Base-by-base conservation (phyloP, 2,113 vertebrate genomes). In the Symphodus melops region DNA sequence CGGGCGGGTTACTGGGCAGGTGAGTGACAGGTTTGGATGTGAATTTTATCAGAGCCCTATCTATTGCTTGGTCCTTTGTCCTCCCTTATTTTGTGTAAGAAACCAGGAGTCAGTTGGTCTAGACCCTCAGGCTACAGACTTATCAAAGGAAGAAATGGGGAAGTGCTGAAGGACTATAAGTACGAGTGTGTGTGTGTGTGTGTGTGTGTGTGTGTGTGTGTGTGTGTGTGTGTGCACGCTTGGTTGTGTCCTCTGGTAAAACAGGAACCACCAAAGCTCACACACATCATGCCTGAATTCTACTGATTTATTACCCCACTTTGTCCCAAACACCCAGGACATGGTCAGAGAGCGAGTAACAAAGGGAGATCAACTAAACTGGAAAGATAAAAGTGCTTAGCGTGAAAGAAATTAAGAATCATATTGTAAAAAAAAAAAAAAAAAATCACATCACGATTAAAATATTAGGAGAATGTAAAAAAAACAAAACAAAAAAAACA, bases 51-150 rank as follows among this genome's bases (percentile, higher is more conserved):
- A 80, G 21, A 57, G 28, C 25, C 20, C 14, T 46, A 79, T 68
- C 64, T 77, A 41, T 53, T 61, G 48, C 52, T 58, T 12, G 49
- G 54, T 61, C 49, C 56, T 75, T 62, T 64, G 67, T 51, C 52
- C 60, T 41, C 53, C 73, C 72, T 77, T 73, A 20, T 57, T 71
- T 80, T 81, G 70, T 74, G 52, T 48, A 58, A 68, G 55, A 19
- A 25, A 71, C 41, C 17, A 42, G 70, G 84, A 92, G 86, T 89
- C 88, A 36, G 81, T 64, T 58, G 76, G 87, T 90, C 86, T 90
- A 69, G 71, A 81, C 82, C 89, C 63, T 83, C 23, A 52, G 87
- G 85, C 88, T 74, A 37, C 23, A 71, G 71, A 67, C 72, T 83
- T 72, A 61, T 64, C 74, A 64, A 72, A 55, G 87, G 63, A 62